These are phyloP conservation scores for Albula glossodonta DNA, from an alignment of 2,113 vertebrate species.

Conservation along the genomic window DNA sequence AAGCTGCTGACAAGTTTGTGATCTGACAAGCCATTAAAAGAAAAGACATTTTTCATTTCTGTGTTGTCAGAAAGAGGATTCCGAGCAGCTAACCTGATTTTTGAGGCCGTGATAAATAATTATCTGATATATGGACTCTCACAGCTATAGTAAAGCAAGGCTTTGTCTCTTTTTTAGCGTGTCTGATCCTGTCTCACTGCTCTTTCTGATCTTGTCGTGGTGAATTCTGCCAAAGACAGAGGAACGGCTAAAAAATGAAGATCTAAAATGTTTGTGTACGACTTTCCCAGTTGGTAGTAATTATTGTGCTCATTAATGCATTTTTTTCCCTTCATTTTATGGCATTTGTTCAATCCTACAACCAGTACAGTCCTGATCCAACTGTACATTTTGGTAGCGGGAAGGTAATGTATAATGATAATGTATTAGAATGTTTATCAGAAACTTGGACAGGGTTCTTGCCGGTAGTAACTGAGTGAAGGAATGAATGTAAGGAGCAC, in stretches of 20 bases:
- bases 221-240: background rate
- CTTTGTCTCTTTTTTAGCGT: background rate
- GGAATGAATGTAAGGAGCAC: too few relatives aligned
- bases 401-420: too few relatives aligned
- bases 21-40: constrained; percentile 13
- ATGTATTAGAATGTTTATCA: too few relatives aligned
- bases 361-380: too few relatives aligned
- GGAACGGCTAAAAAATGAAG: background rate
- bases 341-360: too few relatives aligned
- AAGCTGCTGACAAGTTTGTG: background rate
- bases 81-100: background rate
- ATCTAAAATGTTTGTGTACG: background rate
- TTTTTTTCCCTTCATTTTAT: too few relatives aligned
- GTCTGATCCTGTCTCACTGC: background rate
- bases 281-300: background rate
- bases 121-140: background rate
- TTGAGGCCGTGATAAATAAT: background rate
- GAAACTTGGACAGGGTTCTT: too few relatives aligned
- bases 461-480: too few relatives aligned
- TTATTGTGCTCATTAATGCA: background rate
- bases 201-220: background rate
- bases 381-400: too few relatives aligned
- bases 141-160: background rate
- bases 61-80: background rate
- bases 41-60: constrained; percentile 4